Percentiles rank a stretch among this genome's conserved stretches.
Evolutionary conservation across 2,113 vertebrate species (phyloP).

Genomic region (Solenodon paradoxus): DNA sequence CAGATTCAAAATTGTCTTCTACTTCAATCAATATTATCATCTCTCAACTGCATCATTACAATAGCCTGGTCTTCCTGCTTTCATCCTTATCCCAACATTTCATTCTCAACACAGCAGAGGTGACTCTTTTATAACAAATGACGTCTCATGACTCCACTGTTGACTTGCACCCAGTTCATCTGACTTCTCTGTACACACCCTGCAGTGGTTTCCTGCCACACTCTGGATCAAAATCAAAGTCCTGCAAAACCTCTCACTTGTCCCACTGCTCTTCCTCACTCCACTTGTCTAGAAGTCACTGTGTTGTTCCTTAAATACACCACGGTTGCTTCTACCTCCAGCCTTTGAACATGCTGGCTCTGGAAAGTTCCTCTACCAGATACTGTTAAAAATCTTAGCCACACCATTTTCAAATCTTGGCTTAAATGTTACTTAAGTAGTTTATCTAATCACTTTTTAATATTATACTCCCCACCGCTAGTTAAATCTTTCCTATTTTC

Average conservation of each 20-base stretch:
- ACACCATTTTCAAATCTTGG: not conserved
- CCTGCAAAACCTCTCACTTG: no score
- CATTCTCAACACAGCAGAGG: not conserved
- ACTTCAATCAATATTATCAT: not conserved
- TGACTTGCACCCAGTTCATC: not conserved
- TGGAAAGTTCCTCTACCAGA: not conserved
- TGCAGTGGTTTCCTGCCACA: not conserved
- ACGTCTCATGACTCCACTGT: not conserved
- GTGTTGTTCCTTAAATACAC: not conserved
- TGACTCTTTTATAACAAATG: not conserved
- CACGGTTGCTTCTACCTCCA: not conserved
- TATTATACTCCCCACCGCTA: not conserved
- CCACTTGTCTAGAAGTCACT: not conserved
- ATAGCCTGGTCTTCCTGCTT: not conserved
- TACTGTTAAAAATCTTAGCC: not conserved
- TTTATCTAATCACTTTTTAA: not conserved
- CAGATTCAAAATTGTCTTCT: not conserved
- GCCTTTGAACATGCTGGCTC: not conserved
- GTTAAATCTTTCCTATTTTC: not conserved
- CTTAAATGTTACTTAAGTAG: not conserved
- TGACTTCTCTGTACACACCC: not conserved
- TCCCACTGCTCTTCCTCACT: not conserved
- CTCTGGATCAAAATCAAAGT: not conserved
- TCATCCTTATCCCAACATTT: not conserved
- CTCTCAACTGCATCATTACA: not conserved